These are phyloP conservation scores for Hypomecis punctinalis DNA, from an alignment of 2,888 invertebrate genomes.

Conservation along the genomic window DNA sequence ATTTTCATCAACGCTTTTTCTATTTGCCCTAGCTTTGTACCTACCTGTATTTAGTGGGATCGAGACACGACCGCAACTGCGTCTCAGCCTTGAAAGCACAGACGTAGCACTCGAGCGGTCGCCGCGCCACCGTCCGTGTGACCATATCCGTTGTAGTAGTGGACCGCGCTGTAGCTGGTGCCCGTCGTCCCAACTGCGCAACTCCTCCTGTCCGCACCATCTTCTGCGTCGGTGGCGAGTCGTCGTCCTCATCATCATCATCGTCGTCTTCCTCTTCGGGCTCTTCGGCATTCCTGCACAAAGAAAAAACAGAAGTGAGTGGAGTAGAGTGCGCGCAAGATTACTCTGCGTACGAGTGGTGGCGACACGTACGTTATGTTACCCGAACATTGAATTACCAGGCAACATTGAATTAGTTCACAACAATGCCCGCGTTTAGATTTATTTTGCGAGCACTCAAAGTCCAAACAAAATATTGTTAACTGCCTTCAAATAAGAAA, in stretches of 20 bases:
- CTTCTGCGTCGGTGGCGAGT: conserved; percentile 51
- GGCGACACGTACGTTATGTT: too few relatives aligned
- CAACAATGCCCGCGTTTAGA: too few relatives aligned
- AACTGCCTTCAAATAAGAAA: too few relatives aligned
- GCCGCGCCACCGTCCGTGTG: conserved; percentile 60
- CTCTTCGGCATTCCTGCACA: conserved; percentile 29
- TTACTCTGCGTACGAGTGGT: too few relatives aligned
- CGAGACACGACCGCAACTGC: conserved; percentile 68
- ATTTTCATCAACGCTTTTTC: too few relatives aligned
- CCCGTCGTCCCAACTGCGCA: conserved; percentile 42
- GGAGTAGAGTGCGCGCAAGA: too few relatives aligned
- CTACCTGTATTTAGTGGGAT: conserved; percentile 74
- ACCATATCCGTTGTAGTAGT: conserved; percentile 45
- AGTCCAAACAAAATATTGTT: too few relatives aligned
- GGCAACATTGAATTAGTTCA: too few relatives aligned
- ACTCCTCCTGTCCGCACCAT: conserved; percentile 18
- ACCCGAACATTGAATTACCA: too few relatives aligned
- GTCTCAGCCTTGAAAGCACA: conserved; percentile 73
- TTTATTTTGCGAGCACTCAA: too few relatives aligned
- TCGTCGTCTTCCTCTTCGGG: conserved; percentile 50
- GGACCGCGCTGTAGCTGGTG: conserved; percentile 43
- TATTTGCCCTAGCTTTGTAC: too few relatives aligned
- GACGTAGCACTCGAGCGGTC: conserved; percentile 74
- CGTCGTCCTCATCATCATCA: conserved; percentile 63
- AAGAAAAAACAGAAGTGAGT: too few relatives aligned